Evolutionary conservation across 2,888 invertebrate genomes (phyloP).

Genomic region (Odontocolon sp.): DNA sequence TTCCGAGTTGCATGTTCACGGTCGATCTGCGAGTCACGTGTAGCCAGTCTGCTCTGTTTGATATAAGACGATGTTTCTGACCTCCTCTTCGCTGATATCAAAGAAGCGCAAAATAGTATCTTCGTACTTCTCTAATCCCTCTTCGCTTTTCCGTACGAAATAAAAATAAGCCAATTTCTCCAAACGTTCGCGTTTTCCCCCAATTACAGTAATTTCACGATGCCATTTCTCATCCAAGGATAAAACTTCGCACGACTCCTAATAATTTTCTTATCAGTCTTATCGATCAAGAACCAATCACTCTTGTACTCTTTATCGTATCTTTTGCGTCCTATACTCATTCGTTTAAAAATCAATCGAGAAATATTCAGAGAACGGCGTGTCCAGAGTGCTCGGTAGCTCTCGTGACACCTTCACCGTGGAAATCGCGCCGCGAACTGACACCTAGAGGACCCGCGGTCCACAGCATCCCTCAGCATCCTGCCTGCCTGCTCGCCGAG

Average conservation of each 20-base stretch:
- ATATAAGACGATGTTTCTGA: neutral
- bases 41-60: conserved; percentile 14
- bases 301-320: no score
- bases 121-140: neutral
- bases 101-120: neutral
- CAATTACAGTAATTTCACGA: no score
- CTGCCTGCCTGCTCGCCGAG: conserved; percentile 65
- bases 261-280: neutral
- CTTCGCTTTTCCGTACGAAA: neutral
- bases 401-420: conserved; percentile 72
- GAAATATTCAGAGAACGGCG: conserved; percentile 5
- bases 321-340: no score
- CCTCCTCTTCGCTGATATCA: neutral
- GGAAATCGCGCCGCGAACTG: conserved; percentile 80
- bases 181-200: neutral
- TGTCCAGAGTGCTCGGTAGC: conserved; percentile 20
- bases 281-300: no score
- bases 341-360: no score
- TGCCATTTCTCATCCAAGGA: no score
- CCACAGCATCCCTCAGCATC: conserved; percentile 78
- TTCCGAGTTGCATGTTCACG: conserved; percentile 73
- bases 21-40: conserved; percentile 68
- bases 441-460: conserved; percentile 76
- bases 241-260: neutral
- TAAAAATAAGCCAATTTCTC: neutral